Percentiles rank a stretch among this genome's conserved stretches.
phyloP scores from a whole-genome alignment of 2,888 invertebrate genomes.

The Watsonalla binaria region DNA sequence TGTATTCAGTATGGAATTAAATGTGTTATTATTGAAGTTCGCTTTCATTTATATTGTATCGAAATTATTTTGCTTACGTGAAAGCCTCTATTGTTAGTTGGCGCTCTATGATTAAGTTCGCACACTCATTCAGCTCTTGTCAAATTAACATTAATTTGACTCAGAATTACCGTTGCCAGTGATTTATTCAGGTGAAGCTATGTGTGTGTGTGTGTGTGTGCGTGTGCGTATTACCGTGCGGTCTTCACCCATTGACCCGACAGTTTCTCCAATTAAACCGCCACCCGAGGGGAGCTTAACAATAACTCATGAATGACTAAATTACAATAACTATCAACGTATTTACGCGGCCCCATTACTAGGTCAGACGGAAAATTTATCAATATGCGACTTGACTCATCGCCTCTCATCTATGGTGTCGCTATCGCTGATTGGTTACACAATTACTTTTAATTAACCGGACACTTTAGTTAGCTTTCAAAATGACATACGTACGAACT shows the following conservation, averaged over 20 bases:
- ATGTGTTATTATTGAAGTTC: constrained; percentile 49
- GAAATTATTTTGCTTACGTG: constrained; percentile 39
- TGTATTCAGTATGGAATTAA: constrained; percentile 58
- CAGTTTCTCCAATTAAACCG: constrained; percentile 52
- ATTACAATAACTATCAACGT: constrained; percentile 9
- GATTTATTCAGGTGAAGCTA: constrained; percentile 60
- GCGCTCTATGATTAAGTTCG: constrained; percentile 54
- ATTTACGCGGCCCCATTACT: constrained; percentile 7
- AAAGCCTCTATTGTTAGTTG: constrained; percentile 40
- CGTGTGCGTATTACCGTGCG: constrained; percentile 38
- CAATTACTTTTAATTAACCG: neutral
- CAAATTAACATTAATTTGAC: constrained; percentile 63
- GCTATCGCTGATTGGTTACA: neutral
- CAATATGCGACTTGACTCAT: neutral
- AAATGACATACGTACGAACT: no score
- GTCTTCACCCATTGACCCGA: constrained; percentile 60
- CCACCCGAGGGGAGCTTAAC: constrained; percentile 40
- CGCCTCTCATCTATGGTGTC: neutral
- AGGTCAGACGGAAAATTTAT: constrained; percentile 16
- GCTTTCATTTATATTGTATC: constrained; percentile 27
- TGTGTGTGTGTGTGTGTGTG: constrained; percentile 37
- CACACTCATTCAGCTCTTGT: constrained; percentile 47
- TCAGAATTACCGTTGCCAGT: constrained; percentile 48
- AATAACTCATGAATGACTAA: constrained; percentile 29
- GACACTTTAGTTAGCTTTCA: neutral